Evolutionary conservation across 2,113 vertebrate species (phyloP).

Genomic region (Epinephelus cyanopodus): DNA sequence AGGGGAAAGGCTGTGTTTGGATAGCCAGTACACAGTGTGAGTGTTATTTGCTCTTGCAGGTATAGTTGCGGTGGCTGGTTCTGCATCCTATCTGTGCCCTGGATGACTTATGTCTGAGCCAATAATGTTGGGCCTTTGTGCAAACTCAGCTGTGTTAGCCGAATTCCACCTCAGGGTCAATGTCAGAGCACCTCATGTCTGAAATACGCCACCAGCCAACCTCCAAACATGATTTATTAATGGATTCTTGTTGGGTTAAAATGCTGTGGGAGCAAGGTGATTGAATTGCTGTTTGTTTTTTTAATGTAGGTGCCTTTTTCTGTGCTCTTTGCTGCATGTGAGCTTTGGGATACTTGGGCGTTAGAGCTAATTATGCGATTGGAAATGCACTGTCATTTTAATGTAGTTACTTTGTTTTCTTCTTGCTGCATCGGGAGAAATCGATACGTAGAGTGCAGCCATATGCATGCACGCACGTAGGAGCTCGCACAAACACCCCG

Average conservation of each 20-base stretch:
- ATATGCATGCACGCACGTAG: conserved; percentile 43
- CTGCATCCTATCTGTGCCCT: conserved; percentile 74
- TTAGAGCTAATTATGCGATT: conserved; percentile 47
- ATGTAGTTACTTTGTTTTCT: conserved; percentile 74
- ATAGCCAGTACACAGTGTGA: conserved; percentile 68
- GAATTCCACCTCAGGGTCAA: conserved; percentile 79
- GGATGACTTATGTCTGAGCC: conserved; percentile 77
- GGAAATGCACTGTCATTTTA: conserved; percentile 68
- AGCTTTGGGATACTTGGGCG: conserved; percentile 9
- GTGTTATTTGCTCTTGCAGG: conserved; percentile 78
- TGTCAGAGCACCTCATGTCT: conserved; percentile 75
- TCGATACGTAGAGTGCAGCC: conserved; percentile 65
- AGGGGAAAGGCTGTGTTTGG: conserved; percentile 77
- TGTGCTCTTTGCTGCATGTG: neutral
- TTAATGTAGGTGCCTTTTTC: conserved; percentile 22
- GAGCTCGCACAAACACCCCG: conserved; percentile 28
- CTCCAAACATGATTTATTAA: conserved; percentile 72
- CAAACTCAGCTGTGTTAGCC: conserved; percentile 83
- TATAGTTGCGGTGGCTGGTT: conserved; percentile 67
- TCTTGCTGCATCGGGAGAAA: conserved; percentile 62
- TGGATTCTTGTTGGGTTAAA: conserved; percentile 62
- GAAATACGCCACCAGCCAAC: conserved; percentile 64
- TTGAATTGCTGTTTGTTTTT: conserved; percentile 51
- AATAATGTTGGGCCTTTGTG: conserved; percentile 78
- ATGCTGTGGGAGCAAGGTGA: conserved; percentile 24